These are phyloP conservation scores for Charanyca ferruginea DNA, from an alignment of 2,888 invertebrate species.

Conservation along the genomic window DNA sequence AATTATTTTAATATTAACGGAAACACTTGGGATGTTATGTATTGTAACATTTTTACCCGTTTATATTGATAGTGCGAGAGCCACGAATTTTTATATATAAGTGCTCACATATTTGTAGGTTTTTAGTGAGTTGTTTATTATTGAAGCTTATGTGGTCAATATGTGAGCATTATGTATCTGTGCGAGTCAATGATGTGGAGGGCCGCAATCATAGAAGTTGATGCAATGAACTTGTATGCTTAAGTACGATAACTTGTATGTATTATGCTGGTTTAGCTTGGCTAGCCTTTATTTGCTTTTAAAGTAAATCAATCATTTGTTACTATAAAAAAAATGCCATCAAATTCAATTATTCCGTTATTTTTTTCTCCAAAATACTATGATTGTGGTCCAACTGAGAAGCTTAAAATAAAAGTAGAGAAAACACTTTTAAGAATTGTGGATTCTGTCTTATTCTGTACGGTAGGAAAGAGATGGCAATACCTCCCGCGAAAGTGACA, in stretches of 20 bases:
- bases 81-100: constrained; percentile 65
- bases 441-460: no score
- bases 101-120: constrained; percentile 64
- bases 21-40: constrained; percentile 67
- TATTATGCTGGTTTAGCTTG: constrained; percentile 10
- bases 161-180: constrained; percentile 64
- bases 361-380: constrained; percentile 9
- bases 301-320: constrained; percentile 20
- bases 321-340: neutral
- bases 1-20: constrained; percentile 71
- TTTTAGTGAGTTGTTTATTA: constrained; percentile 51
- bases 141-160: constrained; percentile 55
- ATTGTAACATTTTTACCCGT: constrained; percentile 71
- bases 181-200: constrained; percentile 41
- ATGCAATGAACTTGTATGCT: neutral
- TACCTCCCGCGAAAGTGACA: no score
- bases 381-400: constrained; percentile 41
- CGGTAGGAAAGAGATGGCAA: no score
- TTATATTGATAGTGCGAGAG: constrained; percentile 62
- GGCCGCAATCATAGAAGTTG: constrained; percentile 28
- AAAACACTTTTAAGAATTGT: no score
- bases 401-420: no score
- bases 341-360: neutral
- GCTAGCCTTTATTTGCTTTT: constrained; percentile 29
- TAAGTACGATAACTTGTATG: constrained; percentile 3